Evolutionary conservation across 1,140 invertebrate species (phyloP), one percentile per base, ranked within the genome.

Genomic region (Aphelinus certus): DNA sequence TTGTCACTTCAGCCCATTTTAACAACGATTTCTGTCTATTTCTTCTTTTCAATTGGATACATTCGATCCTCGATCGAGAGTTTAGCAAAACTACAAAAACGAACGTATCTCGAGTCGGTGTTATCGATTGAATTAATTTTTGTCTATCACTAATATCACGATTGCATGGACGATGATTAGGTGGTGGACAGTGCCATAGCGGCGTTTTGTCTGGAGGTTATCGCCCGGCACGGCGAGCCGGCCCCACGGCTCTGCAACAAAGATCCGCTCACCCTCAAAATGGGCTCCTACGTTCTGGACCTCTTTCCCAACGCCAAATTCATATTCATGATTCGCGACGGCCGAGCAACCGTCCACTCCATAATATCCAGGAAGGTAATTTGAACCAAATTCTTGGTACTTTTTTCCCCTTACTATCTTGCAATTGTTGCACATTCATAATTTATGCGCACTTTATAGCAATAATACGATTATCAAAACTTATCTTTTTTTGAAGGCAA

Each of bases 271-370:
- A 97, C 97, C 26, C 91, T 99, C 58, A 98, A 99, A 89, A 97
- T 97, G 88, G 95, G 97, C 80, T 94, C 94, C 47, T 94, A 94
- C 84, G 92, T 94, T 77, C 89, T 94, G 62, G 93, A 94, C 79
- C 88, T 94, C 60, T 94, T 94, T 84, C 93, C 93, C 74, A 94
- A 94, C 83, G 92, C 97, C 53, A 99, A 99, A 89, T 99, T 98
- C 88, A 91, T 99, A 79, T 96, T 99, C 85, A 98, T 99, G 96
- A 93, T 98, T 65, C 92, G 98, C 78, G 98, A 99, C 86, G 98
- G 98, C 2, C 91, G 98, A 70, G 98, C 98, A 49, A 98, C 97
- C 7, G 97, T 98, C 66, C 97, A 99, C 90, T 99, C 98, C 66
- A 98, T 98, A 84, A 96, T 98, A 86, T 95, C 95, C n/a, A 91